Percentiles rank a stretch among this genome's conserved stretches.
Evolutionary conservation across 1,140 invertebrate genomes (phyloP).

Genomic region (Anastrepha obliqua): DNA sequence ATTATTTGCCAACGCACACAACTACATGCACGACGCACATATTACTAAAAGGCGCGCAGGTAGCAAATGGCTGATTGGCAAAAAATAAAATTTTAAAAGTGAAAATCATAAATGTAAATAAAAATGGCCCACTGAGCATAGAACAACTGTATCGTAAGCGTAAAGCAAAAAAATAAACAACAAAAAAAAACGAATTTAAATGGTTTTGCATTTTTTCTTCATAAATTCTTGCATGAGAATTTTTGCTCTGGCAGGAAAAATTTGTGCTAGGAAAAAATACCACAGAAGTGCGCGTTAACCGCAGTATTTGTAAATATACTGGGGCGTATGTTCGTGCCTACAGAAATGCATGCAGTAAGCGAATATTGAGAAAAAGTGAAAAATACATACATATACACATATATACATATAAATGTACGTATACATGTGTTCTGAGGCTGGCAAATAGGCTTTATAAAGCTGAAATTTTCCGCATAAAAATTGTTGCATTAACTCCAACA

Average conservation of each 20-base stretch:
- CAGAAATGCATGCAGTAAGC: neutral
- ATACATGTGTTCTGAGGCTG: neutral
- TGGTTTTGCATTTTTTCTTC: neutral
- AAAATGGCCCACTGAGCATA: neutral
- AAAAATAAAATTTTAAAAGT: neutral
- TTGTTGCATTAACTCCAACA: neutral
- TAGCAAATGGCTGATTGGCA: neutral
- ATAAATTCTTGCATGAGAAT: neutral
- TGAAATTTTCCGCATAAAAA: constrained; percentile 1
- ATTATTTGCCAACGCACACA: neutral
- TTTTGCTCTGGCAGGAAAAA: neutral
- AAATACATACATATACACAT: neutral
- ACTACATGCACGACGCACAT: too few species aligned
- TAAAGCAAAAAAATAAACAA: neutral
- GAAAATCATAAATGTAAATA: neutral
- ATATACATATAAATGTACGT: too few species aligned
- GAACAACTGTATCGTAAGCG: neutral
- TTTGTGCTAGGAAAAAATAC: neutral
- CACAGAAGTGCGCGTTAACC: neutral
- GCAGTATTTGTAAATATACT: neutral
- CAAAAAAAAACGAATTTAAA: neutral
- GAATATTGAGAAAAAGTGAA: neutral
- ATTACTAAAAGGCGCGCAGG: neutral
- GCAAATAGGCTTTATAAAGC: neutral
- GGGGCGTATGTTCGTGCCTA: neutral